Conservation (phyloP, 2,888 invertebrate species). For the Cryptophagus acutangulus region DNA sequence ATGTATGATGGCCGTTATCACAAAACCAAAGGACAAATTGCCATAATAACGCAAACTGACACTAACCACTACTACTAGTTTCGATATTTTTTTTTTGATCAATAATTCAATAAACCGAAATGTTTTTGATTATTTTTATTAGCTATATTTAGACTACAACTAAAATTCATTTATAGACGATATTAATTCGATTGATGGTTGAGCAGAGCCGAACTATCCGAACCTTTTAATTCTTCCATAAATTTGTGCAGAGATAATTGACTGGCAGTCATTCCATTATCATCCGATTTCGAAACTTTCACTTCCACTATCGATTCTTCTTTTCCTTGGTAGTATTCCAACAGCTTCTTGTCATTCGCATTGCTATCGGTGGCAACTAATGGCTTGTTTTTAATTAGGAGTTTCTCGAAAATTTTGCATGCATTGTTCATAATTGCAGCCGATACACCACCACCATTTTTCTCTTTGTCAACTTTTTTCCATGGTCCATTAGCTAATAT, state of each 20-base stretch:
- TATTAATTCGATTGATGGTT: too few species aligned
- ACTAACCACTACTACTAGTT: slow-evolving; percentile 18
- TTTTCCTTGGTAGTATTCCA: slow-evolving; percentile 20
- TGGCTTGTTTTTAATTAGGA: slow-evolving; percentile 29
- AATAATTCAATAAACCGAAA: slow-evolving; percentile 8
- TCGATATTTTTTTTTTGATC: slow-evolving; percentile 21
- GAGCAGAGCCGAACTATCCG: too few species aligned
- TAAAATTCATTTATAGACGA: too few species aligned
- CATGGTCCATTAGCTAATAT: slow-evolving; percentile 7
- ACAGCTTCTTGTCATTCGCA: slow-evolving; percentile 25
- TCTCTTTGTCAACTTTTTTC: slow-evolving; percentile 1
- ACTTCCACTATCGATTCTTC: slow-evolving; percentile 1
- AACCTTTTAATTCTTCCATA: slow-evolving; percentile 39
- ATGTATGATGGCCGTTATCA: slow-evolving; percentile 24
- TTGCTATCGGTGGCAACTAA: slow-evolving; percentile 25
- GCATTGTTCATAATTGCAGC: slow-evolving; percentile 22
- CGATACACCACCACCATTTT: slow-evolving; percentile 12
- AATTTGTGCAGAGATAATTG: slow-evolving; percentile 39
- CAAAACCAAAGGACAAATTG: slow-evolving; percentile 23
- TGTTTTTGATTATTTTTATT: slow-evolving; percentile 10
- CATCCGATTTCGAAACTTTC: slow-evolving; percentile 11
- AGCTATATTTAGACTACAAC: slow-evolving; percentile 4
- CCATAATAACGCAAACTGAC: slow-evolving; percentile 20
- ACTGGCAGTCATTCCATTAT: slow-evolving; percentile 26
- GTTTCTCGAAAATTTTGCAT: slow-evolving; percentile 36